Percentiles rank a stretch among this genome's conserved stretches.
Evolutionary conservation across 2,888 invertebrate species (phyloP).

Genomic region (Nomada hirtipes): DNA sequence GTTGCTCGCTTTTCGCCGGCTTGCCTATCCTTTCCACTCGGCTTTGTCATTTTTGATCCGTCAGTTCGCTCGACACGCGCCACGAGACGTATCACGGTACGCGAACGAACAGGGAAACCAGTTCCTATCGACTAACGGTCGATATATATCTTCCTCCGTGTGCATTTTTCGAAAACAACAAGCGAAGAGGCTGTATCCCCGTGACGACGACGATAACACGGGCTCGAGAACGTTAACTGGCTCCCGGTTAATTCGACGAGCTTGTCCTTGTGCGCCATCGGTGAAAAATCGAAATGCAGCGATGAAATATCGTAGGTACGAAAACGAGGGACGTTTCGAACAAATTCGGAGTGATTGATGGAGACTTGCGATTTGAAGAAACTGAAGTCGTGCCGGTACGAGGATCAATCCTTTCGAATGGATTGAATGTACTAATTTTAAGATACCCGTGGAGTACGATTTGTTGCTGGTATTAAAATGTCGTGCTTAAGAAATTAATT

Average conservation of each 20-base stretch:
- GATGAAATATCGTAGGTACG: not conserved
- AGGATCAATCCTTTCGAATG: not conserved
- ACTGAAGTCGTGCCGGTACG: too few species aligned
- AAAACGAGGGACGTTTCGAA: too few species aligned
- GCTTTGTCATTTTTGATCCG: conserved; percentile 61
- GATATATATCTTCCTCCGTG: conserved; percentile 17
- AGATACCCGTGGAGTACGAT: too few species aligned
- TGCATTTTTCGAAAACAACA: conserved; percentile 33
- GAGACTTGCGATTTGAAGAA: not conserved
- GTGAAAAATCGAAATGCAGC: not conserved
- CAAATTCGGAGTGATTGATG: not conserved
- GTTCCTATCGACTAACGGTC: conserved; percentile 46
- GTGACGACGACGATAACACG: not conserved
- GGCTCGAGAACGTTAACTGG: not conserved
- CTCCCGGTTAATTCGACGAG: conserved; percentile 11
- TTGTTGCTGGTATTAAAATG: too few species aligned
- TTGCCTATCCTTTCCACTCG: conserved; percentile 51
- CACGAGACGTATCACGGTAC: conserved; percentile 33
- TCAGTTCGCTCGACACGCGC: conserved; percentile 45
- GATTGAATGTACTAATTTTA: not conserved
- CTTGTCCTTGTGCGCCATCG: too few species aligned
- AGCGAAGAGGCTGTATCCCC: conserved; percentile 1
- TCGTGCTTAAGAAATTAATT: too few species aligned
- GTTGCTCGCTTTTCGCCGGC: conserved; percentile 35
- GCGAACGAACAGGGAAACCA: conserved; percentile 38